A percentile compares a stretch with the other conserved stretches of the same genome.
phyloP scores from a whole-genome alignment of 2,113 vertebrate genomes.

The Leptobrachium ailaonicum region DNA sequence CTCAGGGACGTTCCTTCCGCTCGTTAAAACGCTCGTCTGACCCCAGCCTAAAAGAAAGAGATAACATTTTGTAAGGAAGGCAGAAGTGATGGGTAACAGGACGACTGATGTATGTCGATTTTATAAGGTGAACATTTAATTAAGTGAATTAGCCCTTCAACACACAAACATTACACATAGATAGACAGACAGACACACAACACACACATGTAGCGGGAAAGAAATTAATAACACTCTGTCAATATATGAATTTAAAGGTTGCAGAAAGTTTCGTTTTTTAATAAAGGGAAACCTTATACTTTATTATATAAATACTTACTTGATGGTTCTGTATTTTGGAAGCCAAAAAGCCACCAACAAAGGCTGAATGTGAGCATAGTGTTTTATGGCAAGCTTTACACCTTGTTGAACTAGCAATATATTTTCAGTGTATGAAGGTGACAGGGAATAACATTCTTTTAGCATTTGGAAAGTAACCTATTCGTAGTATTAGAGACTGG shows the following conservation, averaged over 20 bases:
- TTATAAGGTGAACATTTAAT: too few species aligned
- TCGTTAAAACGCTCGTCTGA: too few species aligned
- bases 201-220: too few species aligned
- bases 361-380: constrained; percentile 14
- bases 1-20: too few species aligned
- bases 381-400: constrained; percentile 29
- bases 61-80: too few species aligned
- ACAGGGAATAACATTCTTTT: constrained; percentile 25
- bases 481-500: not conserved
- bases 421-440: constrained; percentile 23
- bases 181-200: too few species aligned
- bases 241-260: constrained; percentile 10
- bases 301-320: constrained; percentile 24
- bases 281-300: constrained; percentile 29
- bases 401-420: constrained; percentile 29
- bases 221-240: constrained; percentile 19
- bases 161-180: too few species aligned
- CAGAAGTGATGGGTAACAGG: too few species aligned
- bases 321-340: constrained; percentile 20
- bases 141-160: too few species aligned
- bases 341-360: constrained; percentile 30
- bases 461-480: constrained; percentile 23
- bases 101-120: too few species aligned
- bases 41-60: too few species aligned
- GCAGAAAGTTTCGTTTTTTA: constrained; percentile 13